Evolutionary conservation across 2,797 vertebrate genomes (phyloP).

Genomic region (Remorina albescens): DNA sequence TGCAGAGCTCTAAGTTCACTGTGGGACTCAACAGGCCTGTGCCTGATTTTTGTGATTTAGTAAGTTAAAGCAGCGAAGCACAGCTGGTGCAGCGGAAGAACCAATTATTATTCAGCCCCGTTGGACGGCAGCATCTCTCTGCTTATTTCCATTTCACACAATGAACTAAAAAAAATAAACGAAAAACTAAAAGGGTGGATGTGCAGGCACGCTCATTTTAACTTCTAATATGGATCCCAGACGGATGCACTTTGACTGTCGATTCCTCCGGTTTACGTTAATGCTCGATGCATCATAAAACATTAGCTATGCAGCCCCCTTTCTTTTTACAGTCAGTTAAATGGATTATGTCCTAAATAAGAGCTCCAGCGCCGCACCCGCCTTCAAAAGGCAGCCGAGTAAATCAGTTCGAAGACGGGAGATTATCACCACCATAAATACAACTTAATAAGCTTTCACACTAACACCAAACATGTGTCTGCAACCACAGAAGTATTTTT

Average conservation of each 20-base stretch:
- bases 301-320: slow-evolving; percentile 17
- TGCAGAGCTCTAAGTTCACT: slow-evolving; percentile 19
- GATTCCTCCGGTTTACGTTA: slow-evolving; percentile 27
- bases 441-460: slow-evolving; percentile 57
- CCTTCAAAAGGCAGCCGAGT: slow-evolving; percentile 18
- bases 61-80: slow-evolving; percentile 39
- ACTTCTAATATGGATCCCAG: slow-evolving; percentile 17
- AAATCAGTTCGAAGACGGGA: slow-evolving; percentile 41
- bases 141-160: background rate
- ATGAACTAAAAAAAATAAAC: no score
- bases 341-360: slow-evolving; percentile 41
- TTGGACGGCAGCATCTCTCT: slow-evolving; percentile 13
- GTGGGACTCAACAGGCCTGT: slow-evolving; percentile 23
- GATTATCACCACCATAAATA: slow-evolving; percentile 67
- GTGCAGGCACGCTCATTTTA: slow-evolving; percentile 25
- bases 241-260: slow-evolving; percentile 41
- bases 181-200: slow-evolving; percentile 8
- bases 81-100: slow-evolving; percentile 35
- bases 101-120: slow-evolving; percentile 35
- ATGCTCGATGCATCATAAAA: slow-evolving; percentile 44
- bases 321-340: slow-evolving; percentile 30
- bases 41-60: slow-evolving; percentile 37
- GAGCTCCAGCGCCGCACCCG: background rate
- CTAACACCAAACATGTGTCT: slow-evolving; percentile 63
- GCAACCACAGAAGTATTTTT: slow-evolving; percentile 15